These are phyloP conservation scores for Cheilosia scutellata DNA, from an alignment of 2,888 invertebrate species.

Conservation along the genomic window DNA sequence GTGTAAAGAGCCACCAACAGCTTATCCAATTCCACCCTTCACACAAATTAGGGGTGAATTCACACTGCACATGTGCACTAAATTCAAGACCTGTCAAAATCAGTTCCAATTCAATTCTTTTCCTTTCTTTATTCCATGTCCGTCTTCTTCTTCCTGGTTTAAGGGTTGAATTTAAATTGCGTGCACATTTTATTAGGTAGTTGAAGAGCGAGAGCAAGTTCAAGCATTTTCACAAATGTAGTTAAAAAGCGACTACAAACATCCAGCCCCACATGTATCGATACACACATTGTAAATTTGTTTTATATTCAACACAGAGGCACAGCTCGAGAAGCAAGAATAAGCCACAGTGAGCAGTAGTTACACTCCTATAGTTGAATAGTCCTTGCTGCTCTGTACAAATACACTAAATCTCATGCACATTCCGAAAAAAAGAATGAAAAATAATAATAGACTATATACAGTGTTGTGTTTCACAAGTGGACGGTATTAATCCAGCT, in stretches of 20 bases:
- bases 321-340: conserved; percentile 17
- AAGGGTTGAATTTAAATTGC: conserved; percentile 73
- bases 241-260: conserved; percentile 48
- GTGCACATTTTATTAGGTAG: conserved; percentile 75
- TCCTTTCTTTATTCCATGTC: conserved; percentile 46
- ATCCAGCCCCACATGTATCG: conserved; percentile 22
- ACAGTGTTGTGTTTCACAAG: conserved; percentile 42
- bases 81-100: conserved; percentile 71
- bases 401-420: conserved; percentile 36
- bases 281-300: conserved; percentile 2
- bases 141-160: conserved; percentile 71
- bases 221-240: conserved; percentile 72
- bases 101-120: conserved; percentile 60
- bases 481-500: conserved; percentile 20
- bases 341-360: conserved; percentile 30
- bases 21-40: conserved; percentile 27
- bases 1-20: conserved; percentile 1
- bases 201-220: conserved; percentile 76
- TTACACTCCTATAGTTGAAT: conserved; percentile 42
- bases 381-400: conserved; percentile 49
- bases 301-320: conserved; percentile 54
- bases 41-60: conserved; percentile 59
- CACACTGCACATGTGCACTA: conserved; percentile 69
- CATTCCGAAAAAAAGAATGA: conserved; percentile 17
- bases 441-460: conserved; percentile 29